Base-by-base conservation (phyloP, 2,888 invertebrate genomes). In the Hyalella azteca region DNA sequence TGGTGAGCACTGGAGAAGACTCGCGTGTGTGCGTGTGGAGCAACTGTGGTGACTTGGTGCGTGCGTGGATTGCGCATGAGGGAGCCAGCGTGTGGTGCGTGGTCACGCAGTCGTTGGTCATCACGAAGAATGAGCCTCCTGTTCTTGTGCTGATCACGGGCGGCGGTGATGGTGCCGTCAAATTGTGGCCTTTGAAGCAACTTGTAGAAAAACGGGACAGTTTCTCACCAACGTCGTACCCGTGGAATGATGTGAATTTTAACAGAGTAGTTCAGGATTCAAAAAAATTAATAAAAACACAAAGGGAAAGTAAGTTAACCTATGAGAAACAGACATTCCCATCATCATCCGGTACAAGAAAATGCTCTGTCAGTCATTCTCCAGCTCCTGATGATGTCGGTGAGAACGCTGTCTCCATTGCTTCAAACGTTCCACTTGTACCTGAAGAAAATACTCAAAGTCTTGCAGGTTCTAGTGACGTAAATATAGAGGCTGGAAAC, bases 1-100 rank as follows among this genome's bases (percentile, higher is more conserved):
- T 66, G 36, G 66, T 66, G 66, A 36, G 66, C 5, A 36, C 11
- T 7, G 66, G 66, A 4, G 66, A 66, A 19, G 66, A 66, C 66
- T 66, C 66, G 36, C 32, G 66, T 36, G 66, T 66, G 36, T 66
- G 66, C 19, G 66, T 66, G 29, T 66, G 66, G 66, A 36, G 19
- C 19, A 5, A n/a, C 36, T 9, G 19, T 13, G 66, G 66, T 5
- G 36, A 22, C 5, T 36, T 66, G 19, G 3, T 66, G n/a, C 66
- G 36, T n/a, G 39, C 3, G 2, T 66, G 66, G 66, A 36, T 66
- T 1, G 66, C 66, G 0, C 66, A 66, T 36, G 66, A 66, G 19
- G 66, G 66, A 5, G 66, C 66, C 5, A 66, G 66, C 66, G 19
- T 66, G 22, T 66, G 66, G 66, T 66, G 66, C 13, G 7, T 66